A percentile compares a stretch with the other conserved stretches of the same genome.
Evolutionary conservation across 2,888 invertebrate species (phyloP).

Genomic region (Dynastes maya): DNA sequence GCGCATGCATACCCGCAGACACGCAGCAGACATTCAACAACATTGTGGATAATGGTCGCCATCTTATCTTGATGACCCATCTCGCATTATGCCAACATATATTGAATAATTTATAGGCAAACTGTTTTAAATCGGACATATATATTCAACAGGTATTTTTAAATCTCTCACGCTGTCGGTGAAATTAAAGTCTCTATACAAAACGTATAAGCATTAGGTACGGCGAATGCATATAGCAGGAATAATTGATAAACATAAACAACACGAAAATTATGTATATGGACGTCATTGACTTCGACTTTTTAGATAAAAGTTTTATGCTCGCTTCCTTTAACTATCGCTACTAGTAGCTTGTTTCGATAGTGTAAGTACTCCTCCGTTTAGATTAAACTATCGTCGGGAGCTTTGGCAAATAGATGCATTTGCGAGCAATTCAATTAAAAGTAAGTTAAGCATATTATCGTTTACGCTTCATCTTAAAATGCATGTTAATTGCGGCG

Average conservation of each 20-base stretch:
- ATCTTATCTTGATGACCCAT: slow-evolving; percentile 45
- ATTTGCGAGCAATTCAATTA: too few species aligned
- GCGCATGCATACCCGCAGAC: not conserved
- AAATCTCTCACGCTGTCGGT: slow-evolving; percentile 23
- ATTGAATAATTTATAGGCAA: slow-evolving; percentile 46
- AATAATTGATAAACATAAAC: slow-evolving; percentile 22
- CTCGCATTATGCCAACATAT: slow-evolving; percentile 40
- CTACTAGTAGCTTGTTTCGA: slow-evolving; percentile 7
- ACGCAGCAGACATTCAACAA: slow-evolving; percentile 34
- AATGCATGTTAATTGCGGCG: too few species aligned
- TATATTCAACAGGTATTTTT: slow-evolving; percentile 40
- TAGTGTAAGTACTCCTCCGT: not conserved
- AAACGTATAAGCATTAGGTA: not conserved
- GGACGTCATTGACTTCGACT: not conserved
- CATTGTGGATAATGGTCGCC: slow-evolving; percentile 37
- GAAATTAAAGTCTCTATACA: slow-evolving; percentile 30
- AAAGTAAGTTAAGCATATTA: too few species aligned
- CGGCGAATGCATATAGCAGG: not conserved
- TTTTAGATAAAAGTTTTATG: not conserved
- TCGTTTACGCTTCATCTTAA: too few species aligned
- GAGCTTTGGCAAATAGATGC: too few species aligned
- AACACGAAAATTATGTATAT: slow-evolving; percentile 9
- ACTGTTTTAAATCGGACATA: slow-evolving; percentile 42
- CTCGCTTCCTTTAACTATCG: not conserved
- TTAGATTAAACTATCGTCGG: not conserved